A percentile compares a stretch with the other conserved stretches of the same genome.
These are phyloP conservation scores for Pogonus chalceus DNA, from an alignment of 1,140 invertebrate species.

Conservation along the genomic window DNA sequence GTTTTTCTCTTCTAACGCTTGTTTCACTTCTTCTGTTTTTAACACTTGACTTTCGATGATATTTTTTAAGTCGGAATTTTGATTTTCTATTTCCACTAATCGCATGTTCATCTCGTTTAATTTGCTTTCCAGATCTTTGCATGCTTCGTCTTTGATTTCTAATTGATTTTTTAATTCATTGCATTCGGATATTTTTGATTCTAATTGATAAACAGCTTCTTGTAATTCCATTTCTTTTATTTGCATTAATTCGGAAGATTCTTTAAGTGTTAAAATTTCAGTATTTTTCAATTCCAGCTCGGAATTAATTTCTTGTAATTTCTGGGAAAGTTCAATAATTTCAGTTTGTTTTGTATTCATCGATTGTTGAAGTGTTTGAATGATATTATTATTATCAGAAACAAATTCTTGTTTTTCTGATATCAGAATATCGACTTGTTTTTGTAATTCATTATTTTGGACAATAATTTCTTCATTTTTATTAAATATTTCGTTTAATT, in stretches of 20 bases:
- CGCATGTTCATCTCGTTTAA: conserved; percentile 42
- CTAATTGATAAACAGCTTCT: conserved; percentile 32
- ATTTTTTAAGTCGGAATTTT: conserved; percentile 39
- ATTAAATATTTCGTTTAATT: conserved; percentile 35
- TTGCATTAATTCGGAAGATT: not conserved
- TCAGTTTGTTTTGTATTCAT: not conserved
- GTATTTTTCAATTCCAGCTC: not conserved
- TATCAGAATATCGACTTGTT: conserved; percentile 27
- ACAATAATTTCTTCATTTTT: conserved; percentile 41
- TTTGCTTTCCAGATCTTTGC: conserved; percentile 30
- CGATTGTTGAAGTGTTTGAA: not conserved
- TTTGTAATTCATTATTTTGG: conserved; percentile 34
- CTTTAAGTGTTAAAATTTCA: not conserved
- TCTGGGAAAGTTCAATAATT: not conserved
- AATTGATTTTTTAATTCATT: conserved; percentile 30
- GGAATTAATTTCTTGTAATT: not conserved
- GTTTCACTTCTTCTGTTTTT: conserved; percentile 54
- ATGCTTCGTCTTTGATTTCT: conserved; percentile 35
- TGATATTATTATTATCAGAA: not conserved
- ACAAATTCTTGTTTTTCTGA: not conserved
- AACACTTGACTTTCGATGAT: conserved; percentile 53
- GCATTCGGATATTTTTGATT: conserved; percentile 35
- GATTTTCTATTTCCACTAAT: conserved; percentile 40
- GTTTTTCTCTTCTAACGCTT: conserved; percentile 48
- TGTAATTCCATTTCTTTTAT: conserved; percentile 35